Conservation (phyloP, 2,113 vertebrate genomes). For the Paracanthobrama guichenoti region DNA sequence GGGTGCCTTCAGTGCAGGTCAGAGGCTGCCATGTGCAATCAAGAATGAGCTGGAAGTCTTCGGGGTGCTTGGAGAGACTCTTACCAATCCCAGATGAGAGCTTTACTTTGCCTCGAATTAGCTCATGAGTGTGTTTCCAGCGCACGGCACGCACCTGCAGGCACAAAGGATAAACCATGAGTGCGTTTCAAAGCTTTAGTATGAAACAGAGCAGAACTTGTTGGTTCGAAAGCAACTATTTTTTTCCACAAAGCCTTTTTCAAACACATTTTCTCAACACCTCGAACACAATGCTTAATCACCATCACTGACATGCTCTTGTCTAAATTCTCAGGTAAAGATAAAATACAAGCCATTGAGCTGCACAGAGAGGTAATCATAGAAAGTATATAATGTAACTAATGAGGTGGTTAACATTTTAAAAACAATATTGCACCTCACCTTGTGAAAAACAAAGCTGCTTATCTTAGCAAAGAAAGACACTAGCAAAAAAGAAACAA, state of each 20-base stretch:
- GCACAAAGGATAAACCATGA: conserved; percentile 50
- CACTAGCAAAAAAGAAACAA: too few relatives aligned
- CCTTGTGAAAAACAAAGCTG: not conserved
- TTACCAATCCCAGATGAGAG: conserved; percentile 77
- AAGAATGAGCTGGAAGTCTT: conserved; percentile 73
- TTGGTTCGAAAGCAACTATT: conserved; percentile 26
- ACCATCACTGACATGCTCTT: conserved; percentile 54
- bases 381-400: conserved; percentile 40
- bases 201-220: conserved; percentile 60
- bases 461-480: not conserved
- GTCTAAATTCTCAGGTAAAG: conserved; percentile 62
- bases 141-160: conserved; percentile 42
- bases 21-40: conserved; percentile 78
- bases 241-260: conserved; percentile 16
- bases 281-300: conserved; percentile 58
- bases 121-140: conserved; percentile 58
- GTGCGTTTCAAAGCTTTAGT: conserved; percentile 40
- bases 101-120: conserved; percentile 53
- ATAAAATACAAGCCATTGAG: conserved; percentile 44
- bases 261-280: conserved; percentile 62
- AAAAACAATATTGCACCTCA: conserved; percentile 31
- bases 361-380: conserved; percentile 32
- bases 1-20: conserved; percentile 69
- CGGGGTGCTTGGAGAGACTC: conserved; percentile 55
- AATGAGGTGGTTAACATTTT: conserved; percentile 8